Evolutionary conservation across 2,888 invertebrate genomes (phyloP).

Genomic region (Lepidochrysops patricia): DNA sequence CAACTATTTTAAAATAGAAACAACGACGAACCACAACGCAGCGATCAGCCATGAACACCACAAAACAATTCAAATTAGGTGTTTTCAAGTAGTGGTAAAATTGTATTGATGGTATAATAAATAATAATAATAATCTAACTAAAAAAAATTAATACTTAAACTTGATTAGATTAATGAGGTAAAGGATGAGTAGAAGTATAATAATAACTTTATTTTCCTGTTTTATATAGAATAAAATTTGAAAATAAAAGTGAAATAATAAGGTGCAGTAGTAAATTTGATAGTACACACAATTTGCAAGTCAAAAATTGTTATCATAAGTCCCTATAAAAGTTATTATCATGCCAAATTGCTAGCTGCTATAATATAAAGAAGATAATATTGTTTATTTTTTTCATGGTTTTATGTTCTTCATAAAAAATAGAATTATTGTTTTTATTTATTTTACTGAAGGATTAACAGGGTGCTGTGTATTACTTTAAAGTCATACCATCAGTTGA

Average conservation of each 20-base stretch:
- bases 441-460: neutral
- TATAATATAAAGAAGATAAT: too few species aligned
- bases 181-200: too few species aligned
- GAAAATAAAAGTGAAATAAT: too few species aligned
- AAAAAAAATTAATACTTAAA: neutral
- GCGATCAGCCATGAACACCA: neutral
- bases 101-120: neutral
- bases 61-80: neutral
- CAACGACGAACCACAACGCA: neutral
- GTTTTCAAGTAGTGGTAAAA: neutral
- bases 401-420: neutral
- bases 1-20: conserved; percentile 4
- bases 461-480: neutral
- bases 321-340: too few species aligned
- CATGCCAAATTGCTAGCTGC: too few species aligned
- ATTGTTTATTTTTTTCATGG: neutral
- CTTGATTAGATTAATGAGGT: too few species aligned
- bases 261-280: too few species aligned
- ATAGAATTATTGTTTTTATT: neutral
- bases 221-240: too few species aligned
- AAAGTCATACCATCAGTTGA: conserved; percentile 1
- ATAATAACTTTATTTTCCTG: too few species aligned
- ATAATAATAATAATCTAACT: neutral
- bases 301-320: too few species aligned
- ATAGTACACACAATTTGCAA: too few species aligned